Percentiles rank a stretch among this genome's conserved stretches.
These are phyloP conservation scores for Cyphomyrmex costatus DNA, from an alignment of 1,140 invertebrate genomes.

Conservation along the genomic window DNA sequence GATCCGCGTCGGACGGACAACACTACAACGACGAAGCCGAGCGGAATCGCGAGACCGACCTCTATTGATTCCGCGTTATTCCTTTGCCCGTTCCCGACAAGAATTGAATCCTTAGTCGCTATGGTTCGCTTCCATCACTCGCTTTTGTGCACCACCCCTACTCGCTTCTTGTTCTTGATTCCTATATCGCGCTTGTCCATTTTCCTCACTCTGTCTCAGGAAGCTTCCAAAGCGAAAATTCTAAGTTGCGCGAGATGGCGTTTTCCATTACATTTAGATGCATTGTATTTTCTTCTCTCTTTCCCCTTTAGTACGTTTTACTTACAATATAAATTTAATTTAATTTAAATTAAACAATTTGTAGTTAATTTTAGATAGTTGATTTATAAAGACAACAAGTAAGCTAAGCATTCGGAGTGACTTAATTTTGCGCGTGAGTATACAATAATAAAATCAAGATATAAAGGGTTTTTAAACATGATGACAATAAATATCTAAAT, in stretches of 20 bases:
- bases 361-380: not conserved
- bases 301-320: not conserved
- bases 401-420: too few species aligned
- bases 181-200: conserved; percentile 47
- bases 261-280: conserved; percentile 24
- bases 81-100: conserved; percentile 74
- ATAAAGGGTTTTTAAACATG: not conserved
- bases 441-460: not conserved
- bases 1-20: conserved; percentile 53
- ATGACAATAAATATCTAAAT: not conserved
- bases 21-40: conserved; percentile 53
- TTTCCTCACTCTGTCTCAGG: conserved; percentile 26
- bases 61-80: conserved; percentile 78
- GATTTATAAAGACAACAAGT: not conserved
- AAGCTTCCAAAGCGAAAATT: conserved; percentile 9
- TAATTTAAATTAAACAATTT: conserved; percentile 3
- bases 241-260: not conserved
- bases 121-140: conserved; percentile 68
- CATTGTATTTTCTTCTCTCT: not conserved
- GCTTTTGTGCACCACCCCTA: conserved; percentile 28
- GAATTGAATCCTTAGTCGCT: conserved; percentile 83
- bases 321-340: too few species aligned
- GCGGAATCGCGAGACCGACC: conserved; percentile 62
- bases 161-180: conserved; percentile 56
- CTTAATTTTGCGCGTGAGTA: not conserved